phyloP scores from a whole-genome alignment of 1,140 invertebrate genomes.

The Pararge aegeria region DNA sequence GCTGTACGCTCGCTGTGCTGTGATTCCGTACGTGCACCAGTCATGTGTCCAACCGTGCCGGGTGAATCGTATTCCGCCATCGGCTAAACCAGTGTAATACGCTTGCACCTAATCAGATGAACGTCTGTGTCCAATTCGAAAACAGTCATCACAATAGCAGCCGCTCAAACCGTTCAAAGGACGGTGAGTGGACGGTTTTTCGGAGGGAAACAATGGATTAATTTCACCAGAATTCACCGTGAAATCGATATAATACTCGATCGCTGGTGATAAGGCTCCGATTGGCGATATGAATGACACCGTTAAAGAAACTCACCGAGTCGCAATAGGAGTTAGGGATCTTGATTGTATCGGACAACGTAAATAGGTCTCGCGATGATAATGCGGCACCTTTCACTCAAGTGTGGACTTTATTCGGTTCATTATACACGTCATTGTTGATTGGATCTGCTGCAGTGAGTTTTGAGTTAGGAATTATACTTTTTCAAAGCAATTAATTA shows the following conservation, averaged over 20 bases:
- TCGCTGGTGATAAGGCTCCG: constrained; percentile 40
- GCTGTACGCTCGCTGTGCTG: background rate
- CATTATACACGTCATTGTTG: constrained; percentile 13
- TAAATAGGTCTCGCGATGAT: constrained; percentile 38
- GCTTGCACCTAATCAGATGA: constrained; percentile 36
- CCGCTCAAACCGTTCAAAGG: constrained; percentile 14
- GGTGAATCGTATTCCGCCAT: constrained; percentile 31
- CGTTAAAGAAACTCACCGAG: constrained; percentile 39
- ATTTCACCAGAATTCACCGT: constrained; percentile 57
- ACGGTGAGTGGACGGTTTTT: constrained; percentile 26
- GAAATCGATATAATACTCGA: constrained; percentile 54
- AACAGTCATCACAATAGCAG: constrained; percentile 37
- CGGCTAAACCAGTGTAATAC: constrained; percentile 22
- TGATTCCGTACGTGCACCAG: background rate
- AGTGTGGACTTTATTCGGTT: constrained; percentile 25
- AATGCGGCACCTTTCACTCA: constrained; percentile 19
- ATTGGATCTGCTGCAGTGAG: background rate
- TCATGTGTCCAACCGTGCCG: constrained; percentile 23
- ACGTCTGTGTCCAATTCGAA: constrained; percentile 26
- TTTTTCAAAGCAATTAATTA: background rate
- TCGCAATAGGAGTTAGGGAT: constrained; percentile 38
- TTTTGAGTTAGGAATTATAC: background rate
- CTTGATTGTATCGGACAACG: constrained; percentile 38
- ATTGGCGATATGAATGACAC: constrained; percentile 42
- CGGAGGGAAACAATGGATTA: constrained; percentile 45